Evolutionary conservation across 2,888 invertebrate genomes (phyloP).

Genomic region (Aricia artaxerxes): DNA sequence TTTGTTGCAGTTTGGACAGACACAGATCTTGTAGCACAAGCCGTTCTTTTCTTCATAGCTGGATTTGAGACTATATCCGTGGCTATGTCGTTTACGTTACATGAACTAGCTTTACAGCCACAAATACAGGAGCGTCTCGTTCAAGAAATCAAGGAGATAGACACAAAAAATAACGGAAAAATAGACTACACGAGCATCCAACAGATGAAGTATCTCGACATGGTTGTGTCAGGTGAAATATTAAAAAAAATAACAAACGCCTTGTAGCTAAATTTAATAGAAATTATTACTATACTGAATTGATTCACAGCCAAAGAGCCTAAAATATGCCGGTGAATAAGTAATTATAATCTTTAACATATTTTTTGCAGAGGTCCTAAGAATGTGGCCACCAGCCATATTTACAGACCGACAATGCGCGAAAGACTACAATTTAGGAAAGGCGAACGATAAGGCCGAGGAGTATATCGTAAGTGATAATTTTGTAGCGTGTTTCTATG

Average conservation of each 20-base stretch:
- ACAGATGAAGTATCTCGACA: constrained; percentile 81
- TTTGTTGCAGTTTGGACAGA: constrained; percentile 58
- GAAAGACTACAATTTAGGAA: constrained; percentile 70
- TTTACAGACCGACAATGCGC: constrained; percentile 68
- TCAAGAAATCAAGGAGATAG: constrained; percentile 75
- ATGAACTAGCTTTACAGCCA: constrained; percentile 81
- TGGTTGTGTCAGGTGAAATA: constrained; percentile 77
- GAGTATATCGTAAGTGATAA: constrained; percentile 57
- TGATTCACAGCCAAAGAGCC: no score
- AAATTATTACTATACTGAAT: neutral
- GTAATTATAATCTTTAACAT: neutral
- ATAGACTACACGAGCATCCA: constrained; percentile 76
- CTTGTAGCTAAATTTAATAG: neutral
- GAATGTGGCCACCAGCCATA: constrained; percentile 70
- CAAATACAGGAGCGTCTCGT: constrained; percentile 79
- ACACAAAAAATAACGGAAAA: constrained; percentile 60
- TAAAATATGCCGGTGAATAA: no score
- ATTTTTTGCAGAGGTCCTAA: constrained; percentile 56
- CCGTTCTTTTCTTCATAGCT: constrained; percentile 77
- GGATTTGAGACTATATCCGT: constrained; percentile 77
- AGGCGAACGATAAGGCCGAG: constrained; percentile 50
- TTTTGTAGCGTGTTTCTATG: no score
- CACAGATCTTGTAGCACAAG: constrained; percentile 70
- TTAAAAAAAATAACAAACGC: neutral
- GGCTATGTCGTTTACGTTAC: constrained; percentile 72